A percentile compares a stretch with the other conserved stretches of the same genome.
These are phyloP conservation scores for Myiotriccus ornatus DNA, from an alignment of 2,797 vertebrate genomes.

Conservation along the genomic window DNA sequence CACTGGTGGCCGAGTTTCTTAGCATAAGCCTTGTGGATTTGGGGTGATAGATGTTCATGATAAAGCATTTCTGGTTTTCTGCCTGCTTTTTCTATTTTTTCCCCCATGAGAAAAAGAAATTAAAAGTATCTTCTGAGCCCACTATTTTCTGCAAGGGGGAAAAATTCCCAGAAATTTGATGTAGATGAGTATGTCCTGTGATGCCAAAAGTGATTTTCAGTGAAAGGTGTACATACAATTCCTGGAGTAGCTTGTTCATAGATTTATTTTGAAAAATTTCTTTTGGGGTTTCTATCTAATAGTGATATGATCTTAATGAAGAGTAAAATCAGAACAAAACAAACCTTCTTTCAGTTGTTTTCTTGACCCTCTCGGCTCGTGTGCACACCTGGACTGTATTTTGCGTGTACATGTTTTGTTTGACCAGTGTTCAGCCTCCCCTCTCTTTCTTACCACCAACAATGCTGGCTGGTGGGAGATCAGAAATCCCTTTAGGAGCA, in stretches of 20 bases:
- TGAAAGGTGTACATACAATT: not conserved
- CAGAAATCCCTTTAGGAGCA: not conserved
- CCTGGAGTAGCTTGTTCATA: not conserved
- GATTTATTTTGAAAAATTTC: not conserved
- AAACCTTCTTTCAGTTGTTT: not conserved
- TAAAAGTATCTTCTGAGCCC: not conserved
- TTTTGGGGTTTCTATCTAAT: not conserved
- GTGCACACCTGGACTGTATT: not conserved
- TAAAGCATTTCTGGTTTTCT: not conserved
- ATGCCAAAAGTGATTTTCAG: not conserved
- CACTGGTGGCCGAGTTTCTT: not conserved
- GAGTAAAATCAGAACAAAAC: not conserved
- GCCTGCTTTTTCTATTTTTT: not conserved
- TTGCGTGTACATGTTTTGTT: not conserved
- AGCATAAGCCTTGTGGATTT: not conserved
- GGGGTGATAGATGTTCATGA: not conserved
- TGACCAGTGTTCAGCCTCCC: not conserved
- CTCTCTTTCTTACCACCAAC: not conserved
- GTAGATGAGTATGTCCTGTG: not conserved
- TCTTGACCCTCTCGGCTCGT: not conserved
- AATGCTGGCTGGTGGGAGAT: not conserved
- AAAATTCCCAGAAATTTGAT: not conserved
- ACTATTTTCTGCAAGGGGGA: not conserved
- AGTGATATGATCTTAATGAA: not conserved
- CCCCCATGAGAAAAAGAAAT: fast-evolving